phyloP scores from a whole-genome alignment of 2,888 invertebrate species.

The Dioctria linearis region DNA sequence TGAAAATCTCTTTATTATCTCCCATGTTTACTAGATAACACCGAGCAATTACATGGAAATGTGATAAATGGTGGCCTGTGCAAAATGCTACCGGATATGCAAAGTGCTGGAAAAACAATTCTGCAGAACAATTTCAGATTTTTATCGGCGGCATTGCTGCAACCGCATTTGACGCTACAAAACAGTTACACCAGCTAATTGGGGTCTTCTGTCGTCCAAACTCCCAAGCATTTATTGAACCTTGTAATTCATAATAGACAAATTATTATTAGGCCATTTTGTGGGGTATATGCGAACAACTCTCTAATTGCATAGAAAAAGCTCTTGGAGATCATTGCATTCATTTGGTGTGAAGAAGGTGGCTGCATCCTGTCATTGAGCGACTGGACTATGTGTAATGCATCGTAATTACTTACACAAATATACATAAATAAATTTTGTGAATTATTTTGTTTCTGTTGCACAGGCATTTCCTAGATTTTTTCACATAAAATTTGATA shows the following conservation, averaged over 20 bases:
- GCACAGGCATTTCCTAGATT: constrained; percentile 11
- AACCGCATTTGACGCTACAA: constrained; percentile 18
- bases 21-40: constrained; percentile 22
- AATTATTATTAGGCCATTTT: background rate
- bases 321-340: constrained; percentile 1
- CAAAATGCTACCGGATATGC: constrained; percentile 47
- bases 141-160: constrained; percentile 29
- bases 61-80: constrained; percentile 16
- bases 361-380: constrained; percentile 49
- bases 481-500: constrained; percentile 6
- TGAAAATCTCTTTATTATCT: constrained; percentile 5
- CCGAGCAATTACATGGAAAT: constrained; percentile 33
- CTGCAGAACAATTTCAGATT: constrained; percentile 33
- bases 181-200: constrained; percentile 36
- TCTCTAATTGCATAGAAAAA: constrained; percentile 7
- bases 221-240: constrained; percentile 34
- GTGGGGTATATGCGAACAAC: background rate
- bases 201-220: constrained; percentile 15
- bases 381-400: background rate
- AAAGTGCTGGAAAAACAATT: constrained; percentile 41
- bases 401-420: background rate
- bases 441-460: background rate
- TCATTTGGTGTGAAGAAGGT: constrained; percentile 34
- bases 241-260: constrained; percentile 29
- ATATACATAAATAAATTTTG: no score